Percentiles rank a stretch among this genome's conserved stretches.
These are phyloP conservation scores for Peromyscus maniculatus DNA, from an alignment of 2,113 vertebrate species.

Conservation along the genomic window DNA sequence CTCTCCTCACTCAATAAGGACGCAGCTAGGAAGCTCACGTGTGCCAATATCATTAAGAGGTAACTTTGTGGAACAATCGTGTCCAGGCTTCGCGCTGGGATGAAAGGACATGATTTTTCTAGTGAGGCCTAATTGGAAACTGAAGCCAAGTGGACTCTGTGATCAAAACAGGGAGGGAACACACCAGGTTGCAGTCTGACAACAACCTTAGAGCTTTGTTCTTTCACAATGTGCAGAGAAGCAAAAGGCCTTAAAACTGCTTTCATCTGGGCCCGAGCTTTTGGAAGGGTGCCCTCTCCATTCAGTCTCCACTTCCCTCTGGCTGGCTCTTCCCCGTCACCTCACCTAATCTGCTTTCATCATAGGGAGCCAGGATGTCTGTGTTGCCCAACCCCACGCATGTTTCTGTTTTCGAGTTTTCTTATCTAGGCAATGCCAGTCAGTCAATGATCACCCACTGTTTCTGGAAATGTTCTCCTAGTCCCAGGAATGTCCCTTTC, in stretches of 20 bases:
- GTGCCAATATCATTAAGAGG: slow-evolving; percentile 41
- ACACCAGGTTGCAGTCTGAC: slow-evolving; percentile 36
- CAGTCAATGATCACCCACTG: no score
- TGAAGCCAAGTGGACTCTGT: slow-evolving; percentile 64
- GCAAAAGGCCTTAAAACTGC: slow-evolving; percentile 45
- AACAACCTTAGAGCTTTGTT: slow-evolving; percentile 73
- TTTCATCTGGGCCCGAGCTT: slow-evolving; percentile 63
- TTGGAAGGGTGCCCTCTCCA: slow-evolving; percentile 11
- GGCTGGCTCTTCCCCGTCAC: not conserved
- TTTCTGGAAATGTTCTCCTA: slow-evolving; percentile 47
- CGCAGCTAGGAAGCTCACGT: slow-evolving; percentile 62
- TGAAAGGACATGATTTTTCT: slow-evolving; percentile 74
- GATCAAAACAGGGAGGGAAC: slow-evolving; percentile 81
- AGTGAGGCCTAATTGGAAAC: slow-evolving; percentile 72
- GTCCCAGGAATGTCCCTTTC: not conserved
- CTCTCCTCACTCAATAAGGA: slow-evolving; percentile 37
- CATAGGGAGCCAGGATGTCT: not conserved
- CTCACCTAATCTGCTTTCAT: not conserved
- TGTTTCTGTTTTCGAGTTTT: slow-evolving; percentile 42
- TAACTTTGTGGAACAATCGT: slow-evolving; percentile 46
- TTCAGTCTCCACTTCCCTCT: not conserved
- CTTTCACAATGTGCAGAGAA: slow-evolving; percentile 47
- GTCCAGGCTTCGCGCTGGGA: slow-evolving; percentile 68
- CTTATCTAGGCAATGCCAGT: slow-evolving; percentile 5
- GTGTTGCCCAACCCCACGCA: not conserved